phyloP scores from a whole-genome alignment of 2,113 vertebrate species.

The Accipiter cooperii region DNA sequence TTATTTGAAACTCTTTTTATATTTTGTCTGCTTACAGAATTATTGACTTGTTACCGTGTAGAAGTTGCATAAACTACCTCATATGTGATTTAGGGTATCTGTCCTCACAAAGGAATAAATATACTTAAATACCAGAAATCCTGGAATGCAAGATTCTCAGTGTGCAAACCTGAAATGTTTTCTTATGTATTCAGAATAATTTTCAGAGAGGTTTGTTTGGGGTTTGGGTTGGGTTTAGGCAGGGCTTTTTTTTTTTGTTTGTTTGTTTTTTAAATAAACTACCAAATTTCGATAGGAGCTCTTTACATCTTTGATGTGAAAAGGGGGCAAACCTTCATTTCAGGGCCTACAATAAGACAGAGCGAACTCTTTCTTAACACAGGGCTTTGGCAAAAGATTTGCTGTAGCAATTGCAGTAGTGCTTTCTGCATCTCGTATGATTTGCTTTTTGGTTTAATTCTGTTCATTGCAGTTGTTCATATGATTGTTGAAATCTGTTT shows the following conservation, averaged over 20 bases:
- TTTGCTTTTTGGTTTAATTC: not conserved
- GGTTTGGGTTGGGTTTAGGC: no score
- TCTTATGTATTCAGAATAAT: no score
- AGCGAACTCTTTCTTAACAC: not conserved
- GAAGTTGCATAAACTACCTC: not conserved
- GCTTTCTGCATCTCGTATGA: not conserved
- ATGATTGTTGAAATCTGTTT: not conserved
- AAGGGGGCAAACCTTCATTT: not conserved
- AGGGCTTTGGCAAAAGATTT: not conserved
- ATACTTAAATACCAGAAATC: not conserved
- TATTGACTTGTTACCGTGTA: not conserved
- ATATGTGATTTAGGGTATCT: not conserved
- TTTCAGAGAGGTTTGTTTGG: no score
- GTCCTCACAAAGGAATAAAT: not conserved
- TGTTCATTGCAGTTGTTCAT: not conserved
- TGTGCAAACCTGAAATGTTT: no score
- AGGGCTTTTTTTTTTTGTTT: no score
- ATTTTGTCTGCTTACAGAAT: not conserved
- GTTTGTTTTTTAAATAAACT: not conserved
- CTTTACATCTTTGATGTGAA: not conserved
- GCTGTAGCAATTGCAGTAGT: not conserved
- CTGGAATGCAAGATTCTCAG: not conserved
- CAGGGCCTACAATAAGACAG: not conserved
- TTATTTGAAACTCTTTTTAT: not conserved
- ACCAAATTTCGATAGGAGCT: not conserved